Conservation (phyloP, 2,113 vertebrate species). For the Steatornis caripensis region DNA sequence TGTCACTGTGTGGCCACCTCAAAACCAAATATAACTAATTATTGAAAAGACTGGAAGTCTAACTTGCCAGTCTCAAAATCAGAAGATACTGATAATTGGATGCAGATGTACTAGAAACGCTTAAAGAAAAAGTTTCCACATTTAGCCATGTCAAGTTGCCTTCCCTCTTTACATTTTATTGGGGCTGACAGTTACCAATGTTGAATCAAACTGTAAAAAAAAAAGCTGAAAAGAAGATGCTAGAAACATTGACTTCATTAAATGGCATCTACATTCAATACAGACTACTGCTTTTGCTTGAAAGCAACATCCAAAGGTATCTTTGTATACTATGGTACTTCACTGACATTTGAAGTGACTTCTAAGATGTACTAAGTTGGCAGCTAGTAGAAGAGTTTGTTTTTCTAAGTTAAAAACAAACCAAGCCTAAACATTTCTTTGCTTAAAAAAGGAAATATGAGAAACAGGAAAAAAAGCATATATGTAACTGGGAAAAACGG, state of each 20-base stretch:
- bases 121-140: neutral
- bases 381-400: neutral
- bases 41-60: neutral
- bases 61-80: neutral
- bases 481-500: neutral
- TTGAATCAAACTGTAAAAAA: neutral
- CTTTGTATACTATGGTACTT: neutral
- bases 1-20: neutral
- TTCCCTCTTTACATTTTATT: neutral
- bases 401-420: neutral
- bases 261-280: neutral
- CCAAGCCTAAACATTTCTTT: neutral
- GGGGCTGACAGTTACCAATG: neutral
- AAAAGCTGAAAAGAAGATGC: neutral
- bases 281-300: neutral
- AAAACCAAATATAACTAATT: neutral
- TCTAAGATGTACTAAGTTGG: neutral
- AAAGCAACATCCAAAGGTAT: neutral
- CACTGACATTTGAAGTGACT: neutral
- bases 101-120: neutral
- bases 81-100: neutral
- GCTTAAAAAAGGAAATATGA: neutral
- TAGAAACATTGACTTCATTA: neutral
- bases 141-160: neutral
- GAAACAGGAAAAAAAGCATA: neutral